Percentiles rank a stretch among this genome's conserved stretches.
Evolutionary conservation across 2,113 vertebrate species (phyloP).

Genomic region (Brachionichthys hirsutus): DNA sequence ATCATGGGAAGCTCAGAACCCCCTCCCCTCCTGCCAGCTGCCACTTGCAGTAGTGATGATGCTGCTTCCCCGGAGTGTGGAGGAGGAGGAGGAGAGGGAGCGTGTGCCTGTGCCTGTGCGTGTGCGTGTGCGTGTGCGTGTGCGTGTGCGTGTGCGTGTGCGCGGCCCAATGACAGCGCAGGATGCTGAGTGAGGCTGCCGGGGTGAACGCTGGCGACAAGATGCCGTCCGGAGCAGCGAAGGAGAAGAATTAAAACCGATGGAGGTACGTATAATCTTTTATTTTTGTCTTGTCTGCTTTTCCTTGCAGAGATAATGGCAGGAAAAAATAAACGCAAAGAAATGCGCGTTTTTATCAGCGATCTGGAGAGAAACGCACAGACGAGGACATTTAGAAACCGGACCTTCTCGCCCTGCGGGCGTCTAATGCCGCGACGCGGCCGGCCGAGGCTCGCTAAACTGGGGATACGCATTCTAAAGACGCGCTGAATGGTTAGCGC

Average conservation of each 20-base stretch:
- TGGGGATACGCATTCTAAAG: constrained; percentile 23
- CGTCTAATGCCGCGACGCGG: constrained; percentile 29
- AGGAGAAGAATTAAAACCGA: constrained; percentile 71
- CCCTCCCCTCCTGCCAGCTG: constrained; percentile 60
- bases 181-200: constrained; percentile 73
- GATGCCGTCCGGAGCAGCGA: constrained; percentile 67
- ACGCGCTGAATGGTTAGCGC: constrained; percentile 1
- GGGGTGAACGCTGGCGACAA: constrained; percentile 76
- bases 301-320: not conserved
- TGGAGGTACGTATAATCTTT: constrained; percentile 57
- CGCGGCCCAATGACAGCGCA: constrained; percentile 78
- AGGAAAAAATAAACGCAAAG: too few species aligned
- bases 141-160: constrained; percentile 67
- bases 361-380: constrained; percentile 15
- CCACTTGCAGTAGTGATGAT: constrained; percentile 58
- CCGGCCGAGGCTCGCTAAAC: constrained; percentile 26
- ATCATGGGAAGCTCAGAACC: constrained; percentile 35
- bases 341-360: constrained; percentile 7
- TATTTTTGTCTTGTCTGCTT: not conserved
- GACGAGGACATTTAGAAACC: constrained; percentile 19
- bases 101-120: too few species aligned
- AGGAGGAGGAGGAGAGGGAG: constrained; percentile 49
- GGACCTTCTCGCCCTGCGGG: constrained; percentile 25
- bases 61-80: constrained; percentile 64
- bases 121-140: constrained; percentile 68